Base-by-base conservation (phyloP, 2,888 invertebrate genomes). In the Drosophila aldrichi region DNA sequence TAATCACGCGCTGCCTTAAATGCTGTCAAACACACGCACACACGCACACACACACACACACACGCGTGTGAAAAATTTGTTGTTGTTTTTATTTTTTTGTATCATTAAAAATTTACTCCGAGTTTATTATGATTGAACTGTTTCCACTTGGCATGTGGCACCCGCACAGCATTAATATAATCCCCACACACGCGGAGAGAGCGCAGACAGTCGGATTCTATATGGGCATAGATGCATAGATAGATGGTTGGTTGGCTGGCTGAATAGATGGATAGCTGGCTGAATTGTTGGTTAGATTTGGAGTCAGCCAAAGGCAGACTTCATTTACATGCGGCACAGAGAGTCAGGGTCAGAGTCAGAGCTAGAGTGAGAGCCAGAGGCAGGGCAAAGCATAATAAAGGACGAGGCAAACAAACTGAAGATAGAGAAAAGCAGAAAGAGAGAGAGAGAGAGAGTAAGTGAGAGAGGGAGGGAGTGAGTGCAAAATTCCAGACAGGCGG, bases 111-210 rank as follows among this genome's bases (percentile, higher is more conserved):
- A 81, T 80, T 62, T 68, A 81, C 82, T 78, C 60, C 38, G 67
- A 81, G 77, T 79, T 88, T 88, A 88, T 88, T 85, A 88, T 88
- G 89, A 85, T 85, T 85, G 83, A 85, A 81, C 89, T 86, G 83
- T 77, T 85, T 73, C 69, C 81, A 83, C 79, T 83, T 85, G 81
- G 77, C 81, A 81, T 81, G 74, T 79, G 79, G 81, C 81, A 78
- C 74, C 70, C 81, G 54, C 68, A 68, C 65, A 51, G 70, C 78
- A 86, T 88, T 88, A 72, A 80, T 82, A 82, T 75, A 79, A 81
- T 79, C 74, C 70, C 66, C 59, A 48, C 48, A 48, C 48, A 48
- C 48, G n/a, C 48, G 29, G 41, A 54, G 40, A 56, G 57, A 69
- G 43, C 40, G 70, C 54, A 65, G 77, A 61, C 66, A 77, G 29